phyloP scores from a whole-genome alignment of 2,113 vertebrate species.

The Phainopepla nitens region DNA sequence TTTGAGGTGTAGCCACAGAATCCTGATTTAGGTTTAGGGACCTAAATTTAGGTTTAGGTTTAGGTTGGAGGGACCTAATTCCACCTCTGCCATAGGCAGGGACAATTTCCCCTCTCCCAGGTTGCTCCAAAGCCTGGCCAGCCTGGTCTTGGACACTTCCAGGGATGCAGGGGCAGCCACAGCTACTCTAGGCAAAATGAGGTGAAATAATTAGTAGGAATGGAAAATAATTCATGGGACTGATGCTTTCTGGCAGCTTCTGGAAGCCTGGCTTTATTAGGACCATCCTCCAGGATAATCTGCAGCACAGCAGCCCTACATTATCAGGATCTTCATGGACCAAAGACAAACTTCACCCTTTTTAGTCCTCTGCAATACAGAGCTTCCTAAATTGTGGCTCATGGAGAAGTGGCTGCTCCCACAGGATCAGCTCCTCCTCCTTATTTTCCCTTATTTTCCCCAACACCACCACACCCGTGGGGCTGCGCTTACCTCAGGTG shows the following conservation, averaged over 20 bases:
- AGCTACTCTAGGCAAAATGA: not conserved
- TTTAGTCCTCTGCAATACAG: not conserved
- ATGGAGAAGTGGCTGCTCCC: not conserved
- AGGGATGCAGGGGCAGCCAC: not conserved
- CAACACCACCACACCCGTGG: not conserved
- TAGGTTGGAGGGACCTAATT: not conserved
- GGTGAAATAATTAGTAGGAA: not conserved
- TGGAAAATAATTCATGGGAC: not conserved
- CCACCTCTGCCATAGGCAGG: not conserved
- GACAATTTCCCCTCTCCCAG: not conserved
- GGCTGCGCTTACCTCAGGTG: not conserved
- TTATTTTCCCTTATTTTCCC: not conserved
- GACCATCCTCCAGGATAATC: not conserved
- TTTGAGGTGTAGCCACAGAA: not conserved
- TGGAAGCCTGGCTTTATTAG: not conserved
- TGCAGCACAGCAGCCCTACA: not conserved
- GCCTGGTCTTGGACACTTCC: not conserved
- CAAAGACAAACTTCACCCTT: not conserved
- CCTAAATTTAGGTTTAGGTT: not conserved
- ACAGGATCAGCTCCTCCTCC: not conserved
- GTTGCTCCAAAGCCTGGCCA: not conserved
- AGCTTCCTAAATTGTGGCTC: not conserved
- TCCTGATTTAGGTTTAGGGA: not conserved
- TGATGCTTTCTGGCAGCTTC: not conserved
- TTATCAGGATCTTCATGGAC: rapidly evolving